A percentile compares a stretch with the other conserved stretches of the same genome.
Evolutionary conservation across 35 echinoderm and acorn worm genomes (phyloP).

Genomic region (Lytechinus variegatus): DNA sequence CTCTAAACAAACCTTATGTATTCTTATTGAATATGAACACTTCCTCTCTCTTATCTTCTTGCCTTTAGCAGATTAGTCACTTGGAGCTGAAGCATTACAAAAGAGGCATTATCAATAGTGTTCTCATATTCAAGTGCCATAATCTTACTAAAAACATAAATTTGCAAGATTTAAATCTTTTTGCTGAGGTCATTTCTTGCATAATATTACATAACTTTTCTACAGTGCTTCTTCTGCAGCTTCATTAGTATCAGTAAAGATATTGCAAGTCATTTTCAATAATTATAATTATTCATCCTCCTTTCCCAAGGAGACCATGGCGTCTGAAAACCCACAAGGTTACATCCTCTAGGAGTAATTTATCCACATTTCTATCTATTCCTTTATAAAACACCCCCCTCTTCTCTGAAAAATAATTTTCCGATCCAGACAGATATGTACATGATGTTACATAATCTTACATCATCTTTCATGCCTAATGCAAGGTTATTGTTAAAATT

Average conservation of each 20-base stretch:
- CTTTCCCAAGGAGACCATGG: neutral
- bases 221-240: neutral
- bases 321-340: neutral
- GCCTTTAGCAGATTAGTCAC: too few relatives aligned
- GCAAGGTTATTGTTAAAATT: slow-evolving; percentile 1
- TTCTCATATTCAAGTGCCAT: too few relatives aligned
- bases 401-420: neutral
- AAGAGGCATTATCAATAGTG: too few relatives aligned
- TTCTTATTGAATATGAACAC: too few relatives aligned
- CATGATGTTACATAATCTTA: neutral
- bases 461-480: neutral
- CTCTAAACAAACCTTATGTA: too few relatives aligned
- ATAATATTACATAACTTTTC: neutral
- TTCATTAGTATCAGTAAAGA: neutral
- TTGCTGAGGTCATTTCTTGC: neutral
- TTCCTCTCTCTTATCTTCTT: too few relatives aligned
- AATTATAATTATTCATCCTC: neutral
- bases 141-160: too few relatives aligned
- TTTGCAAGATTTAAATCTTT: neutral
- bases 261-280: neutral
- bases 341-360: neutral
- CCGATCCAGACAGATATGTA: neutral
- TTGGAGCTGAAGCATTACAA: too few relatives aligned
- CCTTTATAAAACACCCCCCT: neutral
- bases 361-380: neutral